A percentile compares a stretch with the other conserved stretches of the same genome.
These are phyloP conservation scores for Beroe forskalii DNA, from an alignment of 37 sponge, comb jelly and placozoan species.

Conservation along the genomic window DNA sequence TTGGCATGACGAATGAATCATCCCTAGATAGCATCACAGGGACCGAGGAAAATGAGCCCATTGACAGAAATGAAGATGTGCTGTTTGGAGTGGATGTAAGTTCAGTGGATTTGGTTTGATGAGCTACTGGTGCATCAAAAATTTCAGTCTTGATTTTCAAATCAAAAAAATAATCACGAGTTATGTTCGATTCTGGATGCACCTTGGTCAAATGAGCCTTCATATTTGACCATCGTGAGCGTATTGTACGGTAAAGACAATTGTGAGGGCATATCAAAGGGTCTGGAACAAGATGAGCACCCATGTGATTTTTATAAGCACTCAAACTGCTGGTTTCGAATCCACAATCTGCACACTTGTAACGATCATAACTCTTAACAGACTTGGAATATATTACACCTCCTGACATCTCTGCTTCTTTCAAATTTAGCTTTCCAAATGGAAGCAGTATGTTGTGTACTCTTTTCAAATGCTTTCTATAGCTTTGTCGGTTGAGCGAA, in stretches of 20 bases:
- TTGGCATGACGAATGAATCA: not conserved
- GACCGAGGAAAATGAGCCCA: not conserved
- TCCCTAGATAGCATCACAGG: slow-evolving; percentile 33
- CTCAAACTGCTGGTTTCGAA: slow-evolving; percentile 29
- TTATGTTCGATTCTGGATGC: not conserved
- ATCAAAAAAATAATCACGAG: not conserved
- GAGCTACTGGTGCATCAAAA: not conserved
- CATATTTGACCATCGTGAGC: not conserved
- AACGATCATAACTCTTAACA: not conserved
- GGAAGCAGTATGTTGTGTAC: not conserved
- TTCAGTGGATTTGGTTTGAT: not conserved
- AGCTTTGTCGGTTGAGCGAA: slow-evolving; percentile 38
- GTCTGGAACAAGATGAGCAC: slow-evolving; percentile 31
- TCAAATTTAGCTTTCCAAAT: not conserved
- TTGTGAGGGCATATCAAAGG: slow-evolving; percentile 6
- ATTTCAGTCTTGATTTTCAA: not conserved
- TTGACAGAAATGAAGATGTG: not conserved
- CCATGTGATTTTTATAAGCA: slow-evolving; percentile 22
- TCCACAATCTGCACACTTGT: slow-evolving; percentile 27
- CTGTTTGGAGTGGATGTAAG: not conserved
- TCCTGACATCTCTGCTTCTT: too few species aligned
- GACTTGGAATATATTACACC: not conserved
- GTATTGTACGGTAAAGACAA: slow-evolving; percentile 15
- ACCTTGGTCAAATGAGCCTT: slow-evolving; percentile 6
- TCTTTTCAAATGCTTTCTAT: not conserved